phyloP scores from a whole-genome alignment of 2,113 vertebrate genomes.

The Fulmarus glacialis region DNA sequence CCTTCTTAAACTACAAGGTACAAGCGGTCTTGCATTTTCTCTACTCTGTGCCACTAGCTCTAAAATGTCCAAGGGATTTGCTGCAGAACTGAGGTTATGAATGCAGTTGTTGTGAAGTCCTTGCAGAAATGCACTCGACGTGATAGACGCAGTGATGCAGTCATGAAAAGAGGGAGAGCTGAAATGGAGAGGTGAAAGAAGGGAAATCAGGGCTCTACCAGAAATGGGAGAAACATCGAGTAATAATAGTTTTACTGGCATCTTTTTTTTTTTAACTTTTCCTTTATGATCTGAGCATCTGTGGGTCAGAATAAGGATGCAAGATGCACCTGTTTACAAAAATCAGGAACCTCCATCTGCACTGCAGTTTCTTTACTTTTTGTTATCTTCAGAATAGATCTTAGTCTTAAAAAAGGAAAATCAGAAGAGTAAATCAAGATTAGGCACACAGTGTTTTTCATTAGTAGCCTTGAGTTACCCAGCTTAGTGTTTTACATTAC shows the following conservation, averaged over 20 bases:
- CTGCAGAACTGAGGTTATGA: neutral
- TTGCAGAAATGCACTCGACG: neutral
- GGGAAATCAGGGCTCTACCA: neutral
- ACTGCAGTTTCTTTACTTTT: constrained; percentile 7
- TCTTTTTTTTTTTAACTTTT: neutral
- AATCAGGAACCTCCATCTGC: neutral
- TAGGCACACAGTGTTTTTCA: neutral
- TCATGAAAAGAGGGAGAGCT: neutral
- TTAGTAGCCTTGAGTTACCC: neutral
- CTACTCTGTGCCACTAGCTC: neutral
- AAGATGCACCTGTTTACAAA: neutral
- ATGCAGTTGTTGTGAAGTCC: neutral
- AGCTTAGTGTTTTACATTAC: neutral
- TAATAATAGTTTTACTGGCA: neutral
- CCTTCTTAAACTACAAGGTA: neutral
- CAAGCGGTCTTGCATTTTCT: neutral
- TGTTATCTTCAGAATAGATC: neutral
- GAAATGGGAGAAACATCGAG: neutral
- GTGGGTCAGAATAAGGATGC: neutral
- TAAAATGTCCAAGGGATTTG: neutral
- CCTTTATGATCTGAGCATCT: neutral
- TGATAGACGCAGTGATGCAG: neutral
- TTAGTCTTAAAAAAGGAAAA: constrained; percentile 16
- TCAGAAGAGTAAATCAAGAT: constrained; percentile 4
- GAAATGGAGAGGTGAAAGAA: neutral